Conservation (phyloP, 2,113 vertebrate genomes). For the Struthidea cinerea region DNA sequence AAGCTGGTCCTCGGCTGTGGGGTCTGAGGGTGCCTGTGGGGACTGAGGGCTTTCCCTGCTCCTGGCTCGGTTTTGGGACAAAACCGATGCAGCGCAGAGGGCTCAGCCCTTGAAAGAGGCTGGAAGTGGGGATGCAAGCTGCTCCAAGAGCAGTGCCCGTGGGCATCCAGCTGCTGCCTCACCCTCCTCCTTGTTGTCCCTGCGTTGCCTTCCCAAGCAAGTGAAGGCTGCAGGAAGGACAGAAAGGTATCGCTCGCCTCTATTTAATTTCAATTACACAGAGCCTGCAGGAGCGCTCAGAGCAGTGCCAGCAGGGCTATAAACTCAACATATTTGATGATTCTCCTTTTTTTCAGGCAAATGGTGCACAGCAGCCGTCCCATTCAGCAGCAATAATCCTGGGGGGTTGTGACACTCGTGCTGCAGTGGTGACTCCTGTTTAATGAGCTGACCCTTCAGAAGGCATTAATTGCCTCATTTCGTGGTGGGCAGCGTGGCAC, state of each 20-base stretch:
- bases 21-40: neutral
- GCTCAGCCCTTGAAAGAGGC: accelerated
- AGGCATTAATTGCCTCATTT: neutral
- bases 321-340: neutral
- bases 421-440: neutral
- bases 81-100: accelerated
- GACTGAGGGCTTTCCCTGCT: neutral
- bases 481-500: accelerated
- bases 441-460: neutral
- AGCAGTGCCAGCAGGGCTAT: neutral
- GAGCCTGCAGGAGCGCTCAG: neutral
- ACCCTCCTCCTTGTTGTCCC: neutral
- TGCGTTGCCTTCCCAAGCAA: accelerated
- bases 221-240: neutral
- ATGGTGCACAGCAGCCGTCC: neutral
- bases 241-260: neutral
- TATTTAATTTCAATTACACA: neutral
- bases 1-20: neutral
- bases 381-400: neutral
- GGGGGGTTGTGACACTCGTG: neutral
- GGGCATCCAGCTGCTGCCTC: neutral
- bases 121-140: neutral
- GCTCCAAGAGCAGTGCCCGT: neutral
- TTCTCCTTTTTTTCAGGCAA: neutral
- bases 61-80: accelerated